These are phyloP conservation scores for Thalassarche chlororhynchos DNA, from an alignment of 2,113 vertebrate species.

Conservation along the genomic window DNA sequence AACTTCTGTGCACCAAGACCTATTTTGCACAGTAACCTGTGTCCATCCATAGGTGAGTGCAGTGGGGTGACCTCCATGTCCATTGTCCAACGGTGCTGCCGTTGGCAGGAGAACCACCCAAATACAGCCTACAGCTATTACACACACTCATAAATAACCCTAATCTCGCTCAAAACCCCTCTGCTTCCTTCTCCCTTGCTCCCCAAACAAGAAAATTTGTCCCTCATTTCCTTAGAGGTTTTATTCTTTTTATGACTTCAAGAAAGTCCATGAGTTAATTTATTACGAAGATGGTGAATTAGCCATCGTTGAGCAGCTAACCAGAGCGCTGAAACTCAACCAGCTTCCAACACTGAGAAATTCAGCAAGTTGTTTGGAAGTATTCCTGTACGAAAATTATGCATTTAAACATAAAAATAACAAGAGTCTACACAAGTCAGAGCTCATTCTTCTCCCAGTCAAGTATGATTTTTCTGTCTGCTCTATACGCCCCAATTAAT, in stretches of 20 bases:
- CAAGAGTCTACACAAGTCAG: background rate
- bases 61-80: background rate
- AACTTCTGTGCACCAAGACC: background rate
- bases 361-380: background rate
- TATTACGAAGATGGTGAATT: background rate
- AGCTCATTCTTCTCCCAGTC: slow-evolving; percentile 14
- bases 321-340: background rate
- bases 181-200: background rate
- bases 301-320: background rate
- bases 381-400: background rate
- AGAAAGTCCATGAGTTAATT: background rate
- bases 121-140: background rate
- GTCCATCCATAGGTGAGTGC: background rate
- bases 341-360: background rate
- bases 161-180: background rate
- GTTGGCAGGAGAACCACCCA: background rate
- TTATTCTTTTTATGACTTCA: background rate
- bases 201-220: background rate
- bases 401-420: background rate
- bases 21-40: background rate
- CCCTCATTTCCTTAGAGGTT: background rate
- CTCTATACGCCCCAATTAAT: slow-evolving; percentile 29
- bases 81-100: background rate
- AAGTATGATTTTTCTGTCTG: background rate
- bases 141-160: background rate